Evolutionary conservation across 1,140 invertebrate genomes (phyloP).

Genomic region (Pseudomyrmex sp.): DNA sequence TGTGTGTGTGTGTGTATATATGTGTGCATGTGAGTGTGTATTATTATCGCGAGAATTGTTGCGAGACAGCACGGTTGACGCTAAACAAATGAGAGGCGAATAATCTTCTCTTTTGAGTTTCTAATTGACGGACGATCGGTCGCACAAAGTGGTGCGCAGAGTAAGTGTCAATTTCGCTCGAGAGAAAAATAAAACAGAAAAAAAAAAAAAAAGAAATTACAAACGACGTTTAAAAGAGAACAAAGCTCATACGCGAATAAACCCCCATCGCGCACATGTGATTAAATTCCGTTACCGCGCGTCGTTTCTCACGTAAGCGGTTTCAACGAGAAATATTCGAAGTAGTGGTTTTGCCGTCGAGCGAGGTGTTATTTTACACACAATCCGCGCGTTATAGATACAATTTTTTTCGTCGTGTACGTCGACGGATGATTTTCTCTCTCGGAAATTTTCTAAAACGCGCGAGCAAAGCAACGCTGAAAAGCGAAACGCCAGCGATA

Average conservation of each 20-base stretch:
- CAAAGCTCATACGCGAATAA: neutral
- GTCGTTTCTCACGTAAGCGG: neutral
- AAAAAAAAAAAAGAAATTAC: neutral
- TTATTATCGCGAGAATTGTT: slow-evolving; percentile 14
- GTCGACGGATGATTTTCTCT: neutral
- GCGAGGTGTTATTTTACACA: neutral
- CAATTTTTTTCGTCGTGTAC: neutral
- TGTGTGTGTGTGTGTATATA: neutral
- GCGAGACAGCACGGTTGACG: slow-evolving; percentile 22
- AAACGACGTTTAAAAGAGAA: neutral
- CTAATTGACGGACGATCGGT: slow-evolving; percentile 32
- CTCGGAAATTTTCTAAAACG: slow-evolving; percentile 40
- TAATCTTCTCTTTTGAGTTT: slow-evolving; percentile 46
- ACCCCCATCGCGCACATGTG: neutral
- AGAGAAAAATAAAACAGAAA: neutral
- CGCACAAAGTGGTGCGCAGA: slow-evolving; percentile 4
- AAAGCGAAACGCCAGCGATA: neutral
- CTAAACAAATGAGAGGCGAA: slow-evolving; percentile 51
- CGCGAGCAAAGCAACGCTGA: slow-evolving; percentile 8
- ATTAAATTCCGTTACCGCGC: neutral
- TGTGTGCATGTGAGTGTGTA: neutral
- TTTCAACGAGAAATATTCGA: slow-evolving; percentile 6
- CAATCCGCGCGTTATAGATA: neutral
- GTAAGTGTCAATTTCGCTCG: slow-evolving; percentile 32
- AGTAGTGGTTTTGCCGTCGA: neutral